Evolutionary conservation across 2,888 invertebrate genomes (phyloP).

Genomic region (Nomada lathburiana): DNA sequence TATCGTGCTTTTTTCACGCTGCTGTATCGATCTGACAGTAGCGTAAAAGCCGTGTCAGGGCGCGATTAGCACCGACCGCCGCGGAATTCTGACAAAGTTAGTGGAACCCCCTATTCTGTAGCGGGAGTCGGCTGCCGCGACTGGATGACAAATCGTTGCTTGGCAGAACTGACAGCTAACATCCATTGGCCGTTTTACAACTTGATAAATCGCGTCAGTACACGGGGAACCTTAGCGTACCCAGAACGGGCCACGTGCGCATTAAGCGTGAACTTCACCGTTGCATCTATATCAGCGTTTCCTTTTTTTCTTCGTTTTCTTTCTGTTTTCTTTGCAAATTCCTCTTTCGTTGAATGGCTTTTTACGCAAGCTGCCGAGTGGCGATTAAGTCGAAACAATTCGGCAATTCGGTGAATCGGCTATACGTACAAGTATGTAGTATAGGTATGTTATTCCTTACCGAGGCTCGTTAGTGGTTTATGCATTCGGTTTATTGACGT

Average conservation of each 20-base stretch:
- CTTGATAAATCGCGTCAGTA: conserved; percentile 71
- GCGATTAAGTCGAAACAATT: background rate
- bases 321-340: background rate
- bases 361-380: background rate
- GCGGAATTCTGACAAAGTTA: conserved; percentile 65
- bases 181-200: conserved; percentile 72
- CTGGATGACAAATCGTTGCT: conserved; percentile 73
- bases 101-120: conserved; percentile 47
- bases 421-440: background rate
- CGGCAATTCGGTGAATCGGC: background rate
- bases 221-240: conserved; percentile 55
- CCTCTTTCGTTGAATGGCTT: background rate
- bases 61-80: conserved; percentile 55
- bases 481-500: background rate
- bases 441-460: background rate
- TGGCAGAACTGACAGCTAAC: conserved; percentile 71
- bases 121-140: conserved; percentile 61
- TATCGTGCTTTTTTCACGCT: conserved; percentile 19
- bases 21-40: conserved; percentile 61
- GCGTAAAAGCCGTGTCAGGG: conserved; percentile 65
- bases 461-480: background rate
- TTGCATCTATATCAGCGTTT: conserved; percentile 42
- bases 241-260: conserved; percentile 51
- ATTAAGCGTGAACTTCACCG: conserved; percentile 52
- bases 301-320: background rate